Evolutionary conservation across 2,888 invertebrate species (phyloP).

Genomic region (Tachina lurida): DNA sequence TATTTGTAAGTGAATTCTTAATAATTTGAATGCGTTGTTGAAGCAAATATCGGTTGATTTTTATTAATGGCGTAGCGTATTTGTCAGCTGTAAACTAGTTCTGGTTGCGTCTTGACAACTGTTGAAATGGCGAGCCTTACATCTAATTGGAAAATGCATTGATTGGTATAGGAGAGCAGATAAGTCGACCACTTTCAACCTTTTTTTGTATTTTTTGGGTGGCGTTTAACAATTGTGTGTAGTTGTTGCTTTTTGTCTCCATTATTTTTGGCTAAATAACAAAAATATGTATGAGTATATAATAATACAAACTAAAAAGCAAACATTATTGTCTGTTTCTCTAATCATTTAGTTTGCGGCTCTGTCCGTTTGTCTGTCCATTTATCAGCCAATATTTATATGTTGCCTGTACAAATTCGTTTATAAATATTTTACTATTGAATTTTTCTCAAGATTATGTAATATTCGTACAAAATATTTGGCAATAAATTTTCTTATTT

Average conservation of each 20-base stretch:
- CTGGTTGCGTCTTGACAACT: too few relatives aligned
- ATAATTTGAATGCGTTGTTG: too few relatives aligned
- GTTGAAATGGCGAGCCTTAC: too few relatives aligned
- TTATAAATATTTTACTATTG: slow-evolving; percentile 52
- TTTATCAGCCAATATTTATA: slow-evolving; percentile 21
- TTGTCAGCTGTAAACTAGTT: too few relatives aligned
- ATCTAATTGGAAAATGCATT: too few relatives aligned
- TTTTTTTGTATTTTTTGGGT: slow-evolving; percentile 42
- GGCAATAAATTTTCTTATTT: slow-evolving; percentile 61
- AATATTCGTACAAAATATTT: slow-evolving; percentile 46
- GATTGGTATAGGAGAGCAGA: not conserved
- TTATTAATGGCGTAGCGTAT: too few relatives aligned
- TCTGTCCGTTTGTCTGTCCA: slow-evolving; percentile 9
- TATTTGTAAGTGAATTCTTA: too few relatives aligned
- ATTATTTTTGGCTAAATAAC: slow-evolving; percentile 47
- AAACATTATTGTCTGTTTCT: slow-evolving; percentile 29
- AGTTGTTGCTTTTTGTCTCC: slow-evolving; percentile 22
- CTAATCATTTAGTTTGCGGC: slow-evolving; percentile 12
- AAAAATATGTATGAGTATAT: not conserved
- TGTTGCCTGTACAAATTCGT: slow-evolving; percentile 30
- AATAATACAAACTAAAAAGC: slow-evolving; percentile 5
- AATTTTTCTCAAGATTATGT: slow-evolving; percentile 55
- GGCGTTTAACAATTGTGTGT: slow-evolving; percentile 54
- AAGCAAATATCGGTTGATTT: too few relatives aligned
- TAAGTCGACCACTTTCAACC: not conserved